phyloP scores from a whole-genome alignment of 2,113 vertebrate species.

The Ptilorrhoa leucosticta region DNA sequence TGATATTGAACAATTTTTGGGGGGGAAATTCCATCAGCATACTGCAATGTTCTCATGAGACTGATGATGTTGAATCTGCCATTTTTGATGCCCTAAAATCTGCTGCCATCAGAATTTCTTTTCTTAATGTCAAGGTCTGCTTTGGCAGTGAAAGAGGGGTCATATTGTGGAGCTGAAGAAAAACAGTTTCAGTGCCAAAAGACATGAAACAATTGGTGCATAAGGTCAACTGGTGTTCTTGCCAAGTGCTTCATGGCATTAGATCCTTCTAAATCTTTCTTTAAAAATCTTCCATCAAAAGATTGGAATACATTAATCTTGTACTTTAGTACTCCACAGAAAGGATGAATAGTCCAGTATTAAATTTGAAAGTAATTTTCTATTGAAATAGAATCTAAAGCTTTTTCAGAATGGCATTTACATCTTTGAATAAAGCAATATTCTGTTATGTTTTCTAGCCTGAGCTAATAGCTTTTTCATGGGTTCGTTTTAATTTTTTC shows the following conservation, averaged over 20 bases:
- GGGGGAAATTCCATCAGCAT: not conserved
- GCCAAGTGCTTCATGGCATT: slow-evolving; percentile 24
- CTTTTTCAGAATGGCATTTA: not conserved
- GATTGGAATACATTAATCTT: not conserved
- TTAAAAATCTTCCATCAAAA: not conserved
- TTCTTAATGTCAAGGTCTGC: slow-evolving; percentile 15
- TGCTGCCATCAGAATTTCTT: not conserved
- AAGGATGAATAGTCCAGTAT: not conserved
- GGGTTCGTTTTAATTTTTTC: not conserved
- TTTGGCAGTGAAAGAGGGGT: slow-evolving; percentile 32
- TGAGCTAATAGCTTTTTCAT: not conserved
- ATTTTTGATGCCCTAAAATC: not conserved
- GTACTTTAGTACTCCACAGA: not conserved
- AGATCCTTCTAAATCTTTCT: not conserved
- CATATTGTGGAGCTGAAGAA: not conserved
- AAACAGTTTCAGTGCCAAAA: slow-evolving; percentile 29
- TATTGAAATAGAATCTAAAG: not conserved
- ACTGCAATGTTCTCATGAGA: not conserved
- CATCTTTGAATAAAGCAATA: not conserved
- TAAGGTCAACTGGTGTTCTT: slow-evolving; percentile 37
- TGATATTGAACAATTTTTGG: not conserved
- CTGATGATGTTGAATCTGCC: not conserved
- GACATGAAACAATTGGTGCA: slow-evolving; percentile 34
- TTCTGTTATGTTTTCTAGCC: not conserved
- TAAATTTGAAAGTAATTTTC: not conserved